Base-by-base conservation (phyloP, 2,113 vertebrate genomes). In the Aphyosemion australe region DNA sequence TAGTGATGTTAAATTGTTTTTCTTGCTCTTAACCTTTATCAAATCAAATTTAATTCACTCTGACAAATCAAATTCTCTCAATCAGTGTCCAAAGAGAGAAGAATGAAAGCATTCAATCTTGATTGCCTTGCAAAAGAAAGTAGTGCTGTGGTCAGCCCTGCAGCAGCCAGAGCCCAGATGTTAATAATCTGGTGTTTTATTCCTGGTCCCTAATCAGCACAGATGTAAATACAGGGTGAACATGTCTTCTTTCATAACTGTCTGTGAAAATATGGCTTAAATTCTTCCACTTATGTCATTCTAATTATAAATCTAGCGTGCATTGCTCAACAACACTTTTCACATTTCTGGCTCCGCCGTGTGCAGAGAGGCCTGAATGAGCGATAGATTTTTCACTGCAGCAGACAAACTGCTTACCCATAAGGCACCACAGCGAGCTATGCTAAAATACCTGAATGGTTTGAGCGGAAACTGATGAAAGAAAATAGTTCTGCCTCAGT, bases 281-380 rank as follows among this genome's bases (percentile, higher is more conserved):
- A 76, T 34, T 78, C 76, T 56, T 51, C 49, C 61, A 69, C 58
- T 84, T 65, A 21, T 84, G 57, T 71, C 72, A 76, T 49, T 75
- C 52, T 41, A 62, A 86, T 84, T 84, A 90, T 88, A 83, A 78
- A 87, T 84, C 71, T 66, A 70, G 77, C 77, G 79, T 64, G 56
- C 31, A 67, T 80, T 54, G 67, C 74, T 84, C 80, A 60, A 83
- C 75, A 82, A 74, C 59, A 84, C 70, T 79, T 90, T 87, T 87
- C 65, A 87, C 72, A 85, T 65, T 66, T 65, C 43, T 76, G 72
- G 65, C 55, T 85, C 73, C 75, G 37, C 48, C 15, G n/a, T 63
- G 51, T 14, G 14, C 53, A 61, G 49, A 84, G 46, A 47, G 65
- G 54, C 42, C 50, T 41, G 18, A 53, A 59, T 71, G 34, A 55